Percentiles rank a stretch among this genome's conserved stretches.
Evolutionary conservation across 2,113 vertebrate species (phyloP).

Genomic region (Chaetodon trifascialis): DNA sequence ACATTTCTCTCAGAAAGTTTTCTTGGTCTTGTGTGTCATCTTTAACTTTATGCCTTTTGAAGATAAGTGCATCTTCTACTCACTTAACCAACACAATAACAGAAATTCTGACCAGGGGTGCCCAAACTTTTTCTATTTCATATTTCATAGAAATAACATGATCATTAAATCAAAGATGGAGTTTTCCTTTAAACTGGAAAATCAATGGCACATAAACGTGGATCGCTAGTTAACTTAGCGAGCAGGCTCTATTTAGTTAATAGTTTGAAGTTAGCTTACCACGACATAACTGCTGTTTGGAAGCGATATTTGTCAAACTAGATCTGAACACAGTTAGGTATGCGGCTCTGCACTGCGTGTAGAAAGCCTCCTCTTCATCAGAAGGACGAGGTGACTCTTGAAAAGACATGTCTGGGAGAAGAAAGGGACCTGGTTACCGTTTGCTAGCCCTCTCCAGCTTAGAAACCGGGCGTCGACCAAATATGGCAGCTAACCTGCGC

Average conservation of each 20-base stretch:
- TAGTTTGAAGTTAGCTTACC: slow-evolving; percentile 81
- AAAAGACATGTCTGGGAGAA: slow-evolving; percentile 64
- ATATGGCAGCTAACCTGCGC: background rate
- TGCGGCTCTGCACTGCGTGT: slow-evolving; percentile 89
- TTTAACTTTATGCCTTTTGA: too few species aligned
- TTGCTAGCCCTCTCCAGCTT: slow-evolving; percentile 8
- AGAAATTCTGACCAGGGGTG: too few species aligned
- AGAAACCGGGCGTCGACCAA: background rate
- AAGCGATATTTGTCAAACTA: slow-evolving; percentile 92
- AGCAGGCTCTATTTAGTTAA: background rate
- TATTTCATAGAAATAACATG: background rate
- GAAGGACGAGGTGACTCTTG: slow-evolving; percentile 68
- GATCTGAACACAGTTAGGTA: slow-evolving; percentile 92
- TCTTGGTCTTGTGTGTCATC: too few species aligned
- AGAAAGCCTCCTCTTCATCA: slow-evolving; percentile 90
- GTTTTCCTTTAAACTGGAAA: background rate
- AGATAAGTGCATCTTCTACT: too few species aligned
- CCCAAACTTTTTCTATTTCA: too few species aligned
- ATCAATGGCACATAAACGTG: background rate
- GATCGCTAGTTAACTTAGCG: background rate
- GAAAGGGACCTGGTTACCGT: background rate
- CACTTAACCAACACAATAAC: too few species aligned
- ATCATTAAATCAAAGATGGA: background rate
- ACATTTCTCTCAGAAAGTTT: too few species aligned
- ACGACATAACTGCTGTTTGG: slow-evolving; percentile 89